These are phyloP conservation scores for Hemiprocne comata DNA, from an alignment of 2,113 vertebrate genomes.

Conservation along the genomic window DNA sequence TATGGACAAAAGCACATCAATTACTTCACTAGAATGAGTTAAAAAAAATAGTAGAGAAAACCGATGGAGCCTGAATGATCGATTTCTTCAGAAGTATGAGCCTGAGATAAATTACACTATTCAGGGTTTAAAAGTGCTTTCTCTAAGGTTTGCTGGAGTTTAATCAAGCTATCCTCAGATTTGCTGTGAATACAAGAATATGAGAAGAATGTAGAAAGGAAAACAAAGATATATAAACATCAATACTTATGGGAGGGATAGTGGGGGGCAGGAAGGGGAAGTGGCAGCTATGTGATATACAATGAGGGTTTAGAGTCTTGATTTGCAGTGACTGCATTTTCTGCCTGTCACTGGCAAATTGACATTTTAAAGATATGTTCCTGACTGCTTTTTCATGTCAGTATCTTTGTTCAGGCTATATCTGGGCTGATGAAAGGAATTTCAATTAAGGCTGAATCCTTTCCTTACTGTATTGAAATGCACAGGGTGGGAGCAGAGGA, in stretches of 20 bases:
- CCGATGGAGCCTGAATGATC: background rate
- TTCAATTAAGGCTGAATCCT: constrained; percentile 64
- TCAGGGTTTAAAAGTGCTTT: constrained; percentile 34
- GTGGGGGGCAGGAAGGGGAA: background rate
- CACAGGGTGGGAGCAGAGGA: constrained; percentile 14
- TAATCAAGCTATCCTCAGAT: constrained; percentile 36
- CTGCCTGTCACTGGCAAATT: constrained; percentile 61
- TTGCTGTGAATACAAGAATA: constrained; percentile 37
- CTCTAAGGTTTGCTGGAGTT: constrained; percentile 19
- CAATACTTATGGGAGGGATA: background rate
- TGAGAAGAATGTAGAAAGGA: constrained; percentile 37
- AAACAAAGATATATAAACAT: constrained; percentile 55
- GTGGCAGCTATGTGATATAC: constrained; percentile 20
- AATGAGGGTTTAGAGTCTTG: constrained; percentile 7
- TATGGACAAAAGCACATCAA: background rate
- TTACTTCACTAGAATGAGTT: constrained; percentile 3
- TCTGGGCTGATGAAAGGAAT: constrained; percentile 70
- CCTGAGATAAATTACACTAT: constrained; percentile 32
- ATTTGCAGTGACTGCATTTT: constrained; percentile 57
- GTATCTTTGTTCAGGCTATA: constrained; percentile 65
- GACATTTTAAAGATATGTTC: constrained; percentile 67
- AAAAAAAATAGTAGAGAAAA: background rate
- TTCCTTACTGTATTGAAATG: constrained; percentile 43
- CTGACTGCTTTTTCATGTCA: constrained; percentile 64
- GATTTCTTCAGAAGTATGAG: background rate